These are phyloP conservation scores for Corvus moneduloides DNA, from an alignment of 2,113 vertebrate genomes.

Conservation along the genomic window DNA sequence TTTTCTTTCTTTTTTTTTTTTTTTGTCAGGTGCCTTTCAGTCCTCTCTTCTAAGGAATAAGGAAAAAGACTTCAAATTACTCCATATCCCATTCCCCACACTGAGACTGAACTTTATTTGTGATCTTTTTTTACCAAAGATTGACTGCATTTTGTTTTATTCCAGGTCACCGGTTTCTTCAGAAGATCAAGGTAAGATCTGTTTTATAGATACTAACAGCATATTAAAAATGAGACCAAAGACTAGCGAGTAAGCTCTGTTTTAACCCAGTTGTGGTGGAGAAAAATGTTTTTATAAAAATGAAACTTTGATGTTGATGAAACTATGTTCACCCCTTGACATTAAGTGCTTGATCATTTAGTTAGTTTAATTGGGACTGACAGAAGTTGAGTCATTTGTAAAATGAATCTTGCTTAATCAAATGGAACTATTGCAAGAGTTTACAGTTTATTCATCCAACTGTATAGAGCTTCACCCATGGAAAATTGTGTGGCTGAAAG, in stretches of 20 bases:
- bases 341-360: background rate
- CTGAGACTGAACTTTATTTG: background rate
- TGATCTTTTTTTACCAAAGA: background rate
- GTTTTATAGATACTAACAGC: background rate
- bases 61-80: background rate
- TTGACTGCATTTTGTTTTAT: conserved; percentile 67
- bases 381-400: background rate
- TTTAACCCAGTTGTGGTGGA: background rate
- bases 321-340: background rate
- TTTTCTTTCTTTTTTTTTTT: background rate
- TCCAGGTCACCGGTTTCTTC: conserved; percentile 77
- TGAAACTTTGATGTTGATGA: background rate
- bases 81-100: background rate
- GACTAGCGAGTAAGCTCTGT: background rate
- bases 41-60: background rate
- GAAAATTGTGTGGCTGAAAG: background rate
- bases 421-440: background rate
- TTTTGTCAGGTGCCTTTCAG: background rate
- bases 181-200: conserved; percentile 80
- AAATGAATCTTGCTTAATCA: background rate
- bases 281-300: background rate
- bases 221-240: background rate
- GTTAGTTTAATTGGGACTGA: background rate
- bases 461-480: background rate
- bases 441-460: background rate